Conservation (phyloP, 2,113 vertebrate genomes). For the Cygnus buccinator region DNA sequence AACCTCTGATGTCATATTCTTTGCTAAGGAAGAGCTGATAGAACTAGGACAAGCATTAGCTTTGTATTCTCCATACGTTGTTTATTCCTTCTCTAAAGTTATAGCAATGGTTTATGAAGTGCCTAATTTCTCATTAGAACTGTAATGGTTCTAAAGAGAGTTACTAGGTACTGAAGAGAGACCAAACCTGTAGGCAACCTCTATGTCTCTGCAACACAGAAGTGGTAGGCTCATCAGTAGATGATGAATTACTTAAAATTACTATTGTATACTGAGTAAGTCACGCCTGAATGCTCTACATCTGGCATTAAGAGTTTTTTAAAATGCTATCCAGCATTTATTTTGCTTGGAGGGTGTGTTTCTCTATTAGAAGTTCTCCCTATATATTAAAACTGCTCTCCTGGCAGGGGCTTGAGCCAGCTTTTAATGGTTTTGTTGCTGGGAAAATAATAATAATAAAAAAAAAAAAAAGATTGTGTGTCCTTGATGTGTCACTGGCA, state of each 20-base stretch:
- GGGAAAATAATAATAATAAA: neutral
- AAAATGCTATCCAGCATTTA: neutral
- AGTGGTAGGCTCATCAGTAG: neutral
- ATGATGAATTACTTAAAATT: neutral
- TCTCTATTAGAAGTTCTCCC: slow-evolving; percentile 16
- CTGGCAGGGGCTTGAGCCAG: slow-evolving; percentile 43
- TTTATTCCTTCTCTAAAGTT: neutral
- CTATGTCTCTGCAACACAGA: neutral
- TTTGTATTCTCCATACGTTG: neutral
- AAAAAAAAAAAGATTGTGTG: neutral
- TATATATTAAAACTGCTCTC: slow-evolving; percentile 20
- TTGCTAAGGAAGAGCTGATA: neutral
- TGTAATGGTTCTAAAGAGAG: neutral
- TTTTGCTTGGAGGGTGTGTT: neutral
- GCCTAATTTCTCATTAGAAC: neutral
- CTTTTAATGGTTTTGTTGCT: slow-evolving; percentile 59
- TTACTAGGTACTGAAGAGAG: neutral
- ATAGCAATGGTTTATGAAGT: neutral
- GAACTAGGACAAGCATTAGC: neutral
- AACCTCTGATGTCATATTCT: neutral
- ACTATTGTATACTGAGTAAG: neutral
- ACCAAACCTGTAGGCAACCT: neutral
- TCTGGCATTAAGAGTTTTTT: neutral
- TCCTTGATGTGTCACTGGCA: slow-evolving; percentile 64
- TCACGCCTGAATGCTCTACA: neutral